These are phyloP conservation scores for Tetheella fluctuosa DNA, from an alignment of 2,888 invertebrate species.

Conservation along the genomic window DNA sequence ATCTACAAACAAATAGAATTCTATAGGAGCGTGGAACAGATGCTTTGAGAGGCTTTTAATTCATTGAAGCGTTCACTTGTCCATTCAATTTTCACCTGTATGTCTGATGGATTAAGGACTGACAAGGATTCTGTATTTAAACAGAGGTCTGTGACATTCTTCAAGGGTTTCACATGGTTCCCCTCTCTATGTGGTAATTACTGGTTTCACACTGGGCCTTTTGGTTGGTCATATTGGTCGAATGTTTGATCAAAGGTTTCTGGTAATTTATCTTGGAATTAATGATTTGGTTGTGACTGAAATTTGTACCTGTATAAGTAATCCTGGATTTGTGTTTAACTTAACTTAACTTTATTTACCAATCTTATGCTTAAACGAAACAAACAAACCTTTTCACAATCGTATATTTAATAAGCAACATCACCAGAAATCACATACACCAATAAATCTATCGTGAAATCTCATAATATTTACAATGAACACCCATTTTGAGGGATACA, in stretches of 20 bases:
- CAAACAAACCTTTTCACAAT: not conserved
- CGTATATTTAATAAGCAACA: not conserved
- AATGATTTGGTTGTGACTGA: not conserved
- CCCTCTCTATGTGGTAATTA: slow-evolving; percentile 19
- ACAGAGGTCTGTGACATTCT: not conserved
- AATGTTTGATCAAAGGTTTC: slow-evolving; percentile 10
- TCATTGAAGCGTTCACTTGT: not conserved
- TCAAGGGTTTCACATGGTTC: slow-evolving; percentile 15
- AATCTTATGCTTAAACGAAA: too few species aligned
- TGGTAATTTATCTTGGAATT: slow-evolving; percentile 7
- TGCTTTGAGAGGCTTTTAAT: slow-evolving; percentile 12
- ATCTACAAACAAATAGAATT: slow-evolving; percentile 38
- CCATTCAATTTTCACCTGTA: slow-evolving; percentile 13
- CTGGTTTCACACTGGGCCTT: slow-evolving; percentile 15
- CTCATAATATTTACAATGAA: not conserved
- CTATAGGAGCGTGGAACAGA: slow-evolving; percentile 17
- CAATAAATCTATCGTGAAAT: not conserved
- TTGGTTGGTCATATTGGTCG: slow-evolving; percentile 5
- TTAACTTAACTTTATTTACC: too few species aligned
- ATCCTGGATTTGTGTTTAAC: too few species aligned
- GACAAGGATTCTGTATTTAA: slow-evolving; percentile 4
- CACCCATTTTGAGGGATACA: not conserved
- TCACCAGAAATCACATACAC: not conserved
- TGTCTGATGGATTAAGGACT: not conserved
- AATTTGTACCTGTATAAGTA: not conserved